Base-by-base conservation (phyloP, 2,888 invertebrate species). In the Caenorhabditis panamensis region DNA sequence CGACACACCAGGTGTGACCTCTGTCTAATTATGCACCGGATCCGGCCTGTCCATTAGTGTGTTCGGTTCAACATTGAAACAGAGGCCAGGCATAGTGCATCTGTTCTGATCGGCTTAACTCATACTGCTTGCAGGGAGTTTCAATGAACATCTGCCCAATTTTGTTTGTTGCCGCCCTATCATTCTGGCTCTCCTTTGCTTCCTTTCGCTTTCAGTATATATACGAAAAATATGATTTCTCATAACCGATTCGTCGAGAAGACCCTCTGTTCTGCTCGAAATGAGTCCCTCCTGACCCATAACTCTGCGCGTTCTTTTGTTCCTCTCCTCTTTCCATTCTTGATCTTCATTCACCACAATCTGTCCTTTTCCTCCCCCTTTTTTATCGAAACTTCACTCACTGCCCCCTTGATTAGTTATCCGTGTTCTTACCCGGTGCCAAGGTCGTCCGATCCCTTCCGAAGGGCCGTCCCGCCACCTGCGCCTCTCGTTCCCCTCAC, bases 361-460 rank as follows among this genome's bases (percentile, higher is more conserved):
- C 22, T 44, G 41, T 41, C 41, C 24, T 44, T 26, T 47, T 47
- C 41, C 16, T 24, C n/a, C n/a, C n/a, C 37, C 41, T 20, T 37
- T 59, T 20, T 41, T 41, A 13, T 13, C 51, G 13, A 49, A 44
- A 47, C n/a, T n/a, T n/a, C n/a, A n/a, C n/a, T n/a, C 24, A 13
- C 41, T 9, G 16, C 26, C 31, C 13, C 44, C 2, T 37, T 73
- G 73, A 73, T 73, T 73, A 66, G 49, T 66, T 66, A 73, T 73
- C 59, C 73, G 66, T 51, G 63, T 63, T 66, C 64, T 58, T 13
- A 28, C 11, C 24, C 22, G 8, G 28, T 66, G 47, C 64, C 73
- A 73, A 73, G 73, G 73, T 73, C 73, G 53, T 64, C 49, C 72
- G 64, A 73, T 66, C 73, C 51, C 18, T 20, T 59, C 24, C 63